phyloP scores from a whole-genome alignment of 1,140 invertebrate species.

The Neodiprion fabricii region DNA sequence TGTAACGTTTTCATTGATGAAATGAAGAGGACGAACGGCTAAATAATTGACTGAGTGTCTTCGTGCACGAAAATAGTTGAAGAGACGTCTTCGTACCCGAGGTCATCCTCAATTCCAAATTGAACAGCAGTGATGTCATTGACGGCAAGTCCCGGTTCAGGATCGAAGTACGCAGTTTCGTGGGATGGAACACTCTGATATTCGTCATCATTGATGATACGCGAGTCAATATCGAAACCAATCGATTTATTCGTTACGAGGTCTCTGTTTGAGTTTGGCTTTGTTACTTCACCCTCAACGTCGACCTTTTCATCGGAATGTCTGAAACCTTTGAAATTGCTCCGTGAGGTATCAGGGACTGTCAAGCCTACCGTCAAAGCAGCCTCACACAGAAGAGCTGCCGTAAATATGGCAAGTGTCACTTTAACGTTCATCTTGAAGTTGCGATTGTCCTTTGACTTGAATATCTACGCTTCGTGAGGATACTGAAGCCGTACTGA shows the following conservation, averaged over 20 bases:
- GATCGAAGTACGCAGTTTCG: not conserved
- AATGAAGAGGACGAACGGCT: too few relatives aligned
- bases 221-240: not conserved
- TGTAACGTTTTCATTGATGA: too few relatives aligned
- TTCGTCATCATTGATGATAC: not conserved
- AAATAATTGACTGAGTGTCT: not conserved
- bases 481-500: not conserved
- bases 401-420: not conserved
- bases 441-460: not conserved
- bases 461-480: not conserved
- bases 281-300: not conserved
- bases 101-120: not conserved
- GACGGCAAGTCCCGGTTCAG: not conserved
- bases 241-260: not conserved
- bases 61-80: not conserved
- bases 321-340: not conserved
- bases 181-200: not conserved
- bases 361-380: not conserved
- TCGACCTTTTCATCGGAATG: not conserved
- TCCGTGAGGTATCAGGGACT: not conserved
- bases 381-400: not conserved
- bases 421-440: not conserved
- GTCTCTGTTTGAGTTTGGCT: not conserved
- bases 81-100: not conserved
- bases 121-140: not conserved